phyloP scores from a whole-genome alignment of 53 echinoderm and acorn worm species.

The Apostichopus leukothele region DNA sequence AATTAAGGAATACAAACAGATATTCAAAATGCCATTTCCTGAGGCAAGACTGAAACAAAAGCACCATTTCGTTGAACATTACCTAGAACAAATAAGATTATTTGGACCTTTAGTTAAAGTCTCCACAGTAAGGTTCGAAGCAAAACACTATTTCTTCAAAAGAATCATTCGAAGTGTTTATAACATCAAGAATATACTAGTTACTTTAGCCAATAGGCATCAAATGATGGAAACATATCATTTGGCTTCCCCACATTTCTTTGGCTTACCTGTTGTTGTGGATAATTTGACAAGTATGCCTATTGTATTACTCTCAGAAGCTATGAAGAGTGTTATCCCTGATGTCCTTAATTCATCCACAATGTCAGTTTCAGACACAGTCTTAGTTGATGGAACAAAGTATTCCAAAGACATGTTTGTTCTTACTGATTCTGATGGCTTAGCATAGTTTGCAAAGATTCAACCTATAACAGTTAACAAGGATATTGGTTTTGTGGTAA shows the following conservation, averaged over 20 bases:
- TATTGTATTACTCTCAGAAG: background rate
- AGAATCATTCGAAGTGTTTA: too few relatives aligned
- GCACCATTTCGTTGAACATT: too few relatives aligned
- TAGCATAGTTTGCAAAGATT: slow-evolving; percentile 36
- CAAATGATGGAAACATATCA: slow-evolving; percentile 24
- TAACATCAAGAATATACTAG: background rate
- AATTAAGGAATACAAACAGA: background rate
- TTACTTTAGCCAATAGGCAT: background rate
- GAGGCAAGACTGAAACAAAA: too few relatives aligned
- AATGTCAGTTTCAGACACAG: slow-evolving; percentile 33
- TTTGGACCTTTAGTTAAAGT: too few relatives aligned
- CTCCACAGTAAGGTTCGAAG: too few relatives aligned
- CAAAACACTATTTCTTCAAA: too few relatives aligned
- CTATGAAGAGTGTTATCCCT: background rate
- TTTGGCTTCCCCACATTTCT: slow-evolving; percentile 19
- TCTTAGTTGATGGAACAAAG: slow-evolving; percentile 10
- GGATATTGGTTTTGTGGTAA: slow-evolving; percentile 18
- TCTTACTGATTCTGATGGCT: slow-evolving; percentile 4
- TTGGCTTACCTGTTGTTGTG: slow-evolving; percentile 13
- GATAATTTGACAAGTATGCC: slow-evolving; percentile 14
- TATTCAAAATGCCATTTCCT: too few relatives aligned
- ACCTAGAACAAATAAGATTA: too few relatives aligned
- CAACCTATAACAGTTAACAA: slow-evolving; percentile 1
- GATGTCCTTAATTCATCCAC: background rate
- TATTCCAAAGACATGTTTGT: slow-evolving; percentile 43